These are phyloP conservation scores for Rhadina sibilatrix DNA, from an alignment of 2,113 vertebrate species.

Conservation along the genomic window DNA sequence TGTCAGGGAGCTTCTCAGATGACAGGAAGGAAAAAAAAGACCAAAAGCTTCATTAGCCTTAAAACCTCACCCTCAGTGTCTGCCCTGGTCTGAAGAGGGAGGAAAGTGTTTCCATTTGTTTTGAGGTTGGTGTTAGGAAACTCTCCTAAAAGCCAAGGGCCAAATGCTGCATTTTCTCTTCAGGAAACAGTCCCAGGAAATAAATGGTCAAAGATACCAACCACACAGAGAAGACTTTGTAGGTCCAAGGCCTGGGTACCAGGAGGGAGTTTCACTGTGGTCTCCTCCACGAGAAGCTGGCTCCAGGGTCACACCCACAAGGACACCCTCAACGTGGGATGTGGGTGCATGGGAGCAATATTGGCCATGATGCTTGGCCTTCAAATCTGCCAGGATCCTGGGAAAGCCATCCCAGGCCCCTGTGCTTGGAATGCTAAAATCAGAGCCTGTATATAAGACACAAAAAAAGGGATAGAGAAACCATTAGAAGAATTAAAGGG, in stretches of 20 bases:
- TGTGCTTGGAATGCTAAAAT: not conserved
- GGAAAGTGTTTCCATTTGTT: not conserved
- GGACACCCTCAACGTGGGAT: fast-evolving
- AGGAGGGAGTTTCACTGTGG: not conserved
- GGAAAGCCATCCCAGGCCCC: not conserved
- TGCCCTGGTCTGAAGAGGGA: not conserved
- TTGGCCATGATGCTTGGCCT: not conserved
- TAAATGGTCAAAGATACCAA: not conserved
- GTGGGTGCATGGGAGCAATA: not conserved
- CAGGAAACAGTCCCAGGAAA: not conserved
- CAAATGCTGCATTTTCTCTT: not conserved
- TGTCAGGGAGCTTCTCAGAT: not conserved
- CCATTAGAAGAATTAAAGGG: not conserved
- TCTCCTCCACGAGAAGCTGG: not conserved
- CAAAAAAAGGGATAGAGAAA: not conserved
- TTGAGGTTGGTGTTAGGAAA: not conserved
- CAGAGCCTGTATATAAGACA: not conserved
- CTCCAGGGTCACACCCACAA: not conserved
- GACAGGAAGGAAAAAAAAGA: not conserved
- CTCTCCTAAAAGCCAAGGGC: not conserved
- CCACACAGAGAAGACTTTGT: not conserved
- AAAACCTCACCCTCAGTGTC: not conserved
- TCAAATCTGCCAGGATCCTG: not conserved
- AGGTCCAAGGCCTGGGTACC: not conserved
- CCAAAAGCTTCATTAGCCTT: not conserved